Evolutionary conservation across 2,113 vertebrate genomes (phyloP), one percentile per base, ranked within the genome.

Genomic region (Edolisoma coerulescens): DNA sequence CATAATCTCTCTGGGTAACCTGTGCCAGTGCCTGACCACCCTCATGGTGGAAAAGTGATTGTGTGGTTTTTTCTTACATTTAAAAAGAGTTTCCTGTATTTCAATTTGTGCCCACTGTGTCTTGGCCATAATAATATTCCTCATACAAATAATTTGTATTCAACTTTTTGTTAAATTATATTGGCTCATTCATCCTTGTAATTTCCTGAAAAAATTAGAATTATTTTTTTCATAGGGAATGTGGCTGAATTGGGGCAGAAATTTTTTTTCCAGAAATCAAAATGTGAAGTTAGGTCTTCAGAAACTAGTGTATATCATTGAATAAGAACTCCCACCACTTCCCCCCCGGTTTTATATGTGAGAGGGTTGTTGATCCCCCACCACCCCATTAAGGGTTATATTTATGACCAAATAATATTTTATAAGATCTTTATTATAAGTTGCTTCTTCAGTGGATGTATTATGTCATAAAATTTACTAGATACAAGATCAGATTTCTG

Each of bases 401-500:
- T 90, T 92, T 95, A 76, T 86, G 54, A 80, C 39, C 21, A 74
- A 86, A 83, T 63, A 87, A 52, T 86, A 70, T 74, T 83, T 80
- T 92, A 80, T 45, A 91, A 74, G 57, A 19, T 76, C 67, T 64
- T 84, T 89, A 44, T 78, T 82, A 7, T 71, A 93, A 68, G n/a
- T 71, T 78, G 15, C 56, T 50, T 91, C 68, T 93, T 93, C 74
- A 57, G 28, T 90, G 85, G 56, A 86, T 84, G 47, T 54, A 74
- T 77, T 90, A 70, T 73, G 64, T 68, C 61, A 57, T 93, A 91
- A 95, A 91, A 68, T 18, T 57, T 39, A 83, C 49, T 65, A 88
- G 85, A 69, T 50, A 50, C 32, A 95, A 73, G 85, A 94, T 92
- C 79, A 69, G 41, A 83, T 94, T 92, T 93, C 45, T 95, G 61